Conservation (phyloP, 2,888 invertebrate genomes). For the Sinohyriopsis cumingii region DNA sequence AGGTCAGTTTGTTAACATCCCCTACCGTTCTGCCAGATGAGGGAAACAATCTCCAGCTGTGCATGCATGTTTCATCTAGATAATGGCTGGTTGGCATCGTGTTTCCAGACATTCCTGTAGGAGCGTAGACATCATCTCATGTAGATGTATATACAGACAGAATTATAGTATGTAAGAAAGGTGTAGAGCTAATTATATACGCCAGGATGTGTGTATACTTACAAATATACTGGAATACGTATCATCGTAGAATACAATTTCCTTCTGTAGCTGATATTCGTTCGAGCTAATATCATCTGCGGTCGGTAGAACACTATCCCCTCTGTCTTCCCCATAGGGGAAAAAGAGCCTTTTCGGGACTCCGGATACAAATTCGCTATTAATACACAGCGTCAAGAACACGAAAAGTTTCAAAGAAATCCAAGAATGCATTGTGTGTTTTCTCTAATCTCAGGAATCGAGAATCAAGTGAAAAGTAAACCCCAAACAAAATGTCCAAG, state of each 20-base stretch:
- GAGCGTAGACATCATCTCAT: background rate
- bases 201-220: conserved; percentile 75
- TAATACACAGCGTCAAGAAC: conserved; percentile 8
- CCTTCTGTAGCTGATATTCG: conserved; percentile 80
- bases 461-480: no score
- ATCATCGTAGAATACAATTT: conserved; percentile 86
- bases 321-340: conserved; percentile 75
- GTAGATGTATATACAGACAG: background rate
- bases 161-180: background rate
- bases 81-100: no score
- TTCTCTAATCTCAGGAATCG: no score
- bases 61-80: no score
- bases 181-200: conserved; percentile 1
- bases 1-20: no score
- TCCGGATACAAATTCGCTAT: conserved; percentile 12
- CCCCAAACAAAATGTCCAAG: no score
- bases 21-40: no score
- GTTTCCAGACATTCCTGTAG: no score
- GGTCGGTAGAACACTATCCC: conserved; percentile 75
- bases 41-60: no score
- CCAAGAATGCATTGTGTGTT: no score
- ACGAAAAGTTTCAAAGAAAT: no score
- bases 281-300: conserved; percentile 80
- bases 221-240: conserved; percentile 85
- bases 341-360: conserved; percentile 50